phyloP scores from a whole-genome alignment of 1,140 invertebrate species.

The Caenorhabditis elegans region DNA sequence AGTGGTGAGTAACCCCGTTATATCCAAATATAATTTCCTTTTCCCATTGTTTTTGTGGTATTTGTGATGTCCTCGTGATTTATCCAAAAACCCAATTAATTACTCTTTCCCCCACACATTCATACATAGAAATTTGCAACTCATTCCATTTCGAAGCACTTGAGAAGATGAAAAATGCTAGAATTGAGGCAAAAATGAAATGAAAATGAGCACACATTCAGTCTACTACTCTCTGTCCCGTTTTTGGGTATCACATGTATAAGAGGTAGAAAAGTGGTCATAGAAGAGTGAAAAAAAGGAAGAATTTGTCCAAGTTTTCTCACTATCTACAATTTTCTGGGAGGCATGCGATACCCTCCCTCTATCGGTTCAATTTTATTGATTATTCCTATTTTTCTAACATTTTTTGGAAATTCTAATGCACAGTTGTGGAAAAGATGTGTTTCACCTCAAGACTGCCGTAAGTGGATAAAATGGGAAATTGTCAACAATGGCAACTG shows the following conservation, averaged over 20 bases:
- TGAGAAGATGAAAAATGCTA: no score
- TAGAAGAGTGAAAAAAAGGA: background rate
- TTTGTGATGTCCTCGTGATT: background rate
- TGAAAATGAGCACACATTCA: no score
- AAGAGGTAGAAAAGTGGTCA: background rate
- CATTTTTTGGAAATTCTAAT: background rate
- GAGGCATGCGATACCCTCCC: background rate
- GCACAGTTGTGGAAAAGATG: slow-evolving; percentile 2
- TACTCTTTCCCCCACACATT: no score
- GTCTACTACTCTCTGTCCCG: no score
- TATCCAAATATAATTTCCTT: background rate
- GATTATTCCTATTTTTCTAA: background rate
- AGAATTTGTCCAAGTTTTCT: background rate
- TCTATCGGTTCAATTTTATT: background rate
- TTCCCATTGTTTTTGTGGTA: background rate
- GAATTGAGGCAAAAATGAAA: no score
- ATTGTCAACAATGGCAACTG: no score
- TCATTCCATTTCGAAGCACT: no score
- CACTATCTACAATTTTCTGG: background rate
- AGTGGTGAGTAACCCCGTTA: background rate
- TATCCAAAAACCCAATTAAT: background rate
- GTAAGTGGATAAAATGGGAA: background rate
- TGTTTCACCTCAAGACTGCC: background rate
- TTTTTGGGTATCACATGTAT: no score
- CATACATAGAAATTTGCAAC: no score